Conservation (phyloP, 2,797 vertebrate species). For the Acrossocheilus wenchowensis region DNA sequence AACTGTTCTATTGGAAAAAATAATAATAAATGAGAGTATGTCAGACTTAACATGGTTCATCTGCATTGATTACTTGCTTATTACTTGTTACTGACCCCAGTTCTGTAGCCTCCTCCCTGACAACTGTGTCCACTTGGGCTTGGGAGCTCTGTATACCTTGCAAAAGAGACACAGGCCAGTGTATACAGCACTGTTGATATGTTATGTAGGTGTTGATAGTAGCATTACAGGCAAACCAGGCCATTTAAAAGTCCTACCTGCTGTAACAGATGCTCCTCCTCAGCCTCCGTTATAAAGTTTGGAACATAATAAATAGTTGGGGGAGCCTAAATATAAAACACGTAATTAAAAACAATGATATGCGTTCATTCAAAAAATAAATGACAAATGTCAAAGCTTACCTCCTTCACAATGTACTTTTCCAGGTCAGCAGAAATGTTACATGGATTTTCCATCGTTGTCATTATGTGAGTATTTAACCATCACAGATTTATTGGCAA, state of each 20-base stretch:
- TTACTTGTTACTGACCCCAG: conserved; percentile 79
- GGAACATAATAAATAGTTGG: conserved; percentile 86
- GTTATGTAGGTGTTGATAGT: background rate
- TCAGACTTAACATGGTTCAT: background rate
- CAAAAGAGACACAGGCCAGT: conserved; percentile 23
- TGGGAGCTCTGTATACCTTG: conserved; percentile 87
- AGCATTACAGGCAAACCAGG: background rate
- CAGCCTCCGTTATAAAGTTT: conserved; percentile 84
- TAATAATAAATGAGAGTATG: background rate
- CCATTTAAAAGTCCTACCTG: conserved; percentile 18
- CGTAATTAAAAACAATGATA: background rate
- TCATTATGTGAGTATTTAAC: background rate
- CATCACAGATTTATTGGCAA: background rate
- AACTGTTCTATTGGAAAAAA: background rate
- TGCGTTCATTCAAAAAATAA: background rate
- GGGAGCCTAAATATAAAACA: conserved; percentile 68
- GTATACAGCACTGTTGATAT: background rate
- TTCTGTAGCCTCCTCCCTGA: conserved; percentile 89
- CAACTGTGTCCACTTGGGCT: conserved; percentile 90
- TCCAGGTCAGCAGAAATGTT: conserved; percentile 34
- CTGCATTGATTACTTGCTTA: background rate
- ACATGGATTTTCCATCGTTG: conserved; percentile 34
- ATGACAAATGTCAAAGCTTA: background rate
- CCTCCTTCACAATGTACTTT: conserved; percentile 47
- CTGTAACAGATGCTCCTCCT: conserved; percentile 79